Percentiles rank a stretch among this genome's conserved stretches.
Conservation (phyloP, 2,797 vertebrate genomes). For the Sorex maritimensis region DNA sequence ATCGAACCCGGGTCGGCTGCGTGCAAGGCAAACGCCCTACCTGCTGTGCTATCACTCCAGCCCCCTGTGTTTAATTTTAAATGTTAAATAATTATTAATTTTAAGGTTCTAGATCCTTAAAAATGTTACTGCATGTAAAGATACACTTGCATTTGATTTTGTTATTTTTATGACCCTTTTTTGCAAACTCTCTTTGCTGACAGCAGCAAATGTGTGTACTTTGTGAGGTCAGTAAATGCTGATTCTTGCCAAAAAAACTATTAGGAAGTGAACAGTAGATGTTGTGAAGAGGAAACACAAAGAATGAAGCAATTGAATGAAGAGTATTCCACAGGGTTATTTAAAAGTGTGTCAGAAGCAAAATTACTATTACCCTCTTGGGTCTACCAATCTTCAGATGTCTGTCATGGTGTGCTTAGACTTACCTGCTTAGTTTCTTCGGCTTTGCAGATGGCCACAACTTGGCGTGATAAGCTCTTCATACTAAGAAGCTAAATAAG, state of each 20-base stretch:
- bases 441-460: slow-evolving; percentile 29
- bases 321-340: slow-evolving; percentile 61
- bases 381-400: slow-evolving; percentile 16
- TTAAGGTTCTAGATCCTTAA: slow-evolving; percentile 19
- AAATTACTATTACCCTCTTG: slow-evolving; percentile 65
- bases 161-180: slow-evolving; percentile 5
- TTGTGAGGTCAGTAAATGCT: slow-evolving; percentile 79
- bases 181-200: slow-evolving; percentile 78
- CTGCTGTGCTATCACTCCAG: too few relatives aligned
- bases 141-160: slow-evolving; percentile 24
- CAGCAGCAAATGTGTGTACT: slow-evolving; percentile 76
- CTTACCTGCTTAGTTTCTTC: slow-evolving; percentile 53
- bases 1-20: too few relatives aligned
- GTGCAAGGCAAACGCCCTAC: too few relatives aligned
- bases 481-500: slow-evolving; percentile 42
- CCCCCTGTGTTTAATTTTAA: not conserved
- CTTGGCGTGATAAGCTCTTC: slow-evolving; percentile 48
- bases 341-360: slow-evolving; percentile 67
- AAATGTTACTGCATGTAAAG: slow-evolving; percentile 39
- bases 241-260: slow-evolving; percentile 75
- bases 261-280: slow-evolving; percentile 75
- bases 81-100: slow-evolving; percentile 57
- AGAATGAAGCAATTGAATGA: slow-evolving; percentile 73
- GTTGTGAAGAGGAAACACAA: slow-evolving; percentile 74
- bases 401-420: slow-evolving; percentile 61